Conservation (phyloP, 2,113 vertebrate species). For the Thryonomys swinderianus region DNA sequence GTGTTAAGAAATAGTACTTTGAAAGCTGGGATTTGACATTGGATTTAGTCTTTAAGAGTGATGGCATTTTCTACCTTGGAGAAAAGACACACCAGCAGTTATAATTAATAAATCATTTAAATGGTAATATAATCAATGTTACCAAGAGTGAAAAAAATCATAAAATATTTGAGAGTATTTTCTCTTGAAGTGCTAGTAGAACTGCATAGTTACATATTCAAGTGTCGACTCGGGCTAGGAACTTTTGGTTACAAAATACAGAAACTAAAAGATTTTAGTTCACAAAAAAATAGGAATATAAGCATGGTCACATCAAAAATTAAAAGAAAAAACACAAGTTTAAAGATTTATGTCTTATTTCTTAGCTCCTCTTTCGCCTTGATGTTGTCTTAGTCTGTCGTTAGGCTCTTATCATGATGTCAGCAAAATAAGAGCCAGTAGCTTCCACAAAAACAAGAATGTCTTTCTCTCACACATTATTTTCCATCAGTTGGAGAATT, state of each 20-base stretch:
- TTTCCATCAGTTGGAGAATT: no score
- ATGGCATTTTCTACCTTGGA: neutral
- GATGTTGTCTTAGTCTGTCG: neutral
- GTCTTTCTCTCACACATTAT: no score
- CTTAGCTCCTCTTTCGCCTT: neutral
- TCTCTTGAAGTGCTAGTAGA: neutral
- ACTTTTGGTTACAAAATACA: neutral
- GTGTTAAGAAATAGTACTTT: neutral
- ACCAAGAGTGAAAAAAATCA: neutral
- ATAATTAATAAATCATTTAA: slow-evolving; percentile 31
- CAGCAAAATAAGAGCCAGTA: no score
- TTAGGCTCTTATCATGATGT: no score
- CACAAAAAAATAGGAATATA: neutral
- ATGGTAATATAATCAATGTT: slow-evolving; percentile 19
- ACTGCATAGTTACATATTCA: neutral
- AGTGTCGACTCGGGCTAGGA: neutral
- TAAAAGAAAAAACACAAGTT: neutral
- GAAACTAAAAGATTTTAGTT: neutral
- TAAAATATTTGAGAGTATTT: neutral
- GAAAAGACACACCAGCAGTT: neutral
- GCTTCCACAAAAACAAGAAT: no score
- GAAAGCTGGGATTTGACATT: neutral
- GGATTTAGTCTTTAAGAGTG: slow-evolving; percentile 20
- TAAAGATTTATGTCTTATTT: neutral
- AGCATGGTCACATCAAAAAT: neutral